phyloP scores from a whole-genome alignment of 2,888 invertebrate genomes.

The Trissolcus japonicus region DNA sequence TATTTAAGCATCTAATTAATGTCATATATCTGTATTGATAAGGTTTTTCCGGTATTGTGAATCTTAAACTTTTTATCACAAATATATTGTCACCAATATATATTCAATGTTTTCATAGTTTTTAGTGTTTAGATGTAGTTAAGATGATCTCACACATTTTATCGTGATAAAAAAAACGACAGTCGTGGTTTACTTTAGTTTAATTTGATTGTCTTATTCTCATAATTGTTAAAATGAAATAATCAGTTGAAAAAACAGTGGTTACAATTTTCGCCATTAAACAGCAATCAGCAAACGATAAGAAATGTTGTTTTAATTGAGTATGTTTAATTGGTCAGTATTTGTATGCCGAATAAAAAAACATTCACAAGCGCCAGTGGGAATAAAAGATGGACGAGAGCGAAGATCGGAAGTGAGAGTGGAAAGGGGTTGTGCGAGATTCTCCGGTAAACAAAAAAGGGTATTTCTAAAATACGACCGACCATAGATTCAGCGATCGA shows the following conservation, averaged over 20 bases:
- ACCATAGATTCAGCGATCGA: constrained; percentile 33
- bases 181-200: neutral
- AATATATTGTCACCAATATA: no score
- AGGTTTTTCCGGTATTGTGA: neutral
- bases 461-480: constrained; percentile 32
- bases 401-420: constrained; percentile 11
- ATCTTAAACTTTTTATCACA: no score
- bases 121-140: no score
- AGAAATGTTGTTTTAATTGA: neutral
- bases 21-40: neutral
- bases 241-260: no score
- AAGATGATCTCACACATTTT: no score
- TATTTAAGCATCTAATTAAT: no score
- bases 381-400: constrained; percentile 22
- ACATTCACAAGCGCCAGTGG: constrained; percentile 9
- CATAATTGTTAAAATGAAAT: no score
- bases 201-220: no score
- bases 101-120: no score
- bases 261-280: no score
- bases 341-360: neutral
- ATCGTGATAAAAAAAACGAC: neutral
- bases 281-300: no score
- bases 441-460: constrained; percentile 9
- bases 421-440: constrained; percentile 8
- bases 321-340: neutral